phyloP scores from a whole-genome alignment of 2,113 vertebrate species.

The Charadrius vociferus region DNA sequence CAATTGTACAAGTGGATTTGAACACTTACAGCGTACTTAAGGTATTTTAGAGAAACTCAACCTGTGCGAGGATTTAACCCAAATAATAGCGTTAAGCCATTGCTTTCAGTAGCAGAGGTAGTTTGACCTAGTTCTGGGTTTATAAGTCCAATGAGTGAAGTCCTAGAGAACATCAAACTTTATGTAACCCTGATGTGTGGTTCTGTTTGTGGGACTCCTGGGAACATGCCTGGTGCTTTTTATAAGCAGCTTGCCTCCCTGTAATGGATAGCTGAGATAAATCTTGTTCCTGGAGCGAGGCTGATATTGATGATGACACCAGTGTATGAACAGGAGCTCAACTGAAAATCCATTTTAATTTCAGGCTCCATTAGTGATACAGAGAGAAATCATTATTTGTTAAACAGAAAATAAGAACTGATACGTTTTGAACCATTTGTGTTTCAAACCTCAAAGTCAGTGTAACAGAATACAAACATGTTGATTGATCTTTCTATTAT shows the following conservation, averaged over 20 bases:
- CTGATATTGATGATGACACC: background rate
- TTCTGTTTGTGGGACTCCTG: background rate
- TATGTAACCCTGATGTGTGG: background rate
- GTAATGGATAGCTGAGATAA: conserved; percentile 13
- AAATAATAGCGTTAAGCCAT: rapidly evolving
- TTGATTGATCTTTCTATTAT: background rate
- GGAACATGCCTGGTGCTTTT: background rate
- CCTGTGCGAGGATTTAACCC: background rate
- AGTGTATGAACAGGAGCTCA: background rate
- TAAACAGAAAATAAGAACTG: conserved; percentile 31
- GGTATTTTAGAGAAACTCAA: background rate
- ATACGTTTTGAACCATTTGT: background rate
- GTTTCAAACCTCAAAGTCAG: background rate
- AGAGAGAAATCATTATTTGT: conserved; percentile 55
- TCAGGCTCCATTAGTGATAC: conserved; percentile 49
- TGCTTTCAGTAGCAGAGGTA: background rate
- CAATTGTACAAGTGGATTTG: too few relatives aligned
- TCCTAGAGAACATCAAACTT: background rate
- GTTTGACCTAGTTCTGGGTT: background rate
- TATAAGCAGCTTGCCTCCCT: background rate
- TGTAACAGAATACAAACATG: background rate
- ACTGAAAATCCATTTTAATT: conserved; percentile 64
- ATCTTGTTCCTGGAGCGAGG: background rate
- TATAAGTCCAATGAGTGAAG: background rate
- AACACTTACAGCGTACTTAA: rapidly evolving